Evolutionary conservation across 2,888 invertebrate species (phyloP).

Genomic region (Lymantria monacha): DNA sequence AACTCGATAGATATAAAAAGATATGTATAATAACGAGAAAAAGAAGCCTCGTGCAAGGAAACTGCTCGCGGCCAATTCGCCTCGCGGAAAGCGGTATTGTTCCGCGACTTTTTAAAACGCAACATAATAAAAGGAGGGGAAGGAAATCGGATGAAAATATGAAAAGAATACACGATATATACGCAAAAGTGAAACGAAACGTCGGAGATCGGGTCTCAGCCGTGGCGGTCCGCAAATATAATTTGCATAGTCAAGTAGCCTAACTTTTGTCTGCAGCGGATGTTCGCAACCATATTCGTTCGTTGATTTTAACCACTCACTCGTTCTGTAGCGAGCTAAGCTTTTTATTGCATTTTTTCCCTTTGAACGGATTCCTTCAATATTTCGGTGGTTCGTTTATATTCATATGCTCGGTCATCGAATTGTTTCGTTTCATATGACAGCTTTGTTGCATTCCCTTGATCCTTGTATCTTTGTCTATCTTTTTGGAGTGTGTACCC

Average conservation of each 20-base stretch:
- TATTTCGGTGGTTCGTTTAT: conserved; percentile 79
- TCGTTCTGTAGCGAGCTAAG: conserved; percentile 71
- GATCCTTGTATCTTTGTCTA: conserved; percentile 32
- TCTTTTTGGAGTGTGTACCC: conserved; percentile 4
- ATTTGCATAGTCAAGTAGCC: conserved; percentile 83
- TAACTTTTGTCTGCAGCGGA: conserved; percentile 80
- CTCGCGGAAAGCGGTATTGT: conserved; percentile 78
- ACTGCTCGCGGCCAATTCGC: conserved; percentile 77
- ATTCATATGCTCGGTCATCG: conserved; percentile 77
- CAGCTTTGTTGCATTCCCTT: conserved; percentile 59
- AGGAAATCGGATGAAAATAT: conserved; percentile 82
- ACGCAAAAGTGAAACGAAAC: conserved; percentile 79
- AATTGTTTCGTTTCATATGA: conserved; percentile 76
- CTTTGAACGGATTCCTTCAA: conserved; percentile 81
- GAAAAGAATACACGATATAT: conserved; percentile 80
- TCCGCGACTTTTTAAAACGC: conserved; percentile 78
- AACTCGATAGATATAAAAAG: conserved; percentile 76
- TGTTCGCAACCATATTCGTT: conserved; percentile 80
- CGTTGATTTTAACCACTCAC: conserved; percentile 80
- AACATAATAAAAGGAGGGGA: conserved; percentile 77
- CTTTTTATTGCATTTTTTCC: conserved; percentile 80
- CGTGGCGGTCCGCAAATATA: conserved; percentile 82
- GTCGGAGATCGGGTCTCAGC: conserved; percentile 76
- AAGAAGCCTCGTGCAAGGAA: conserved; percentile 74
- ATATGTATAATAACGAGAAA: conserved; percentile 75